Conservation (phyloP, 2,797 vertebrate species). For the Tadarida brasiliensis region DNA sequence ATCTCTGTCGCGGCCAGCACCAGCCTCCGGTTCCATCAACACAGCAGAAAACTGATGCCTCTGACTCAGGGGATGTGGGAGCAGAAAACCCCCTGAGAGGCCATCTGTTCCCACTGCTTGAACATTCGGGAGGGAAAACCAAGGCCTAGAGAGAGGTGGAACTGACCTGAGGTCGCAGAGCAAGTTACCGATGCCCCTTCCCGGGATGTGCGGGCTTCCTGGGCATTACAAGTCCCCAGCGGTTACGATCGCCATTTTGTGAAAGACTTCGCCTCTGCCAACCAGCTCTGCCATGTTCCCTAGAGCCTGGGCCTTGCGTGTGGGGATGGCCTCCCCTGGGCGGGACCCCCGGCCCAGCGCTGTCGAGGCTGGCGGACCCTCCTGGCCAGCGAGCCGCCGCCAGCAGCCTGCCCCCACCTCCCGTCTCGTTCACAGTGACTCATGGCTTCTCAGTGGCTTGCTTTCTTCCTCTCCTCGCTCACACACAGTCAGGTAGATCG, state of each 20-base stretch:
- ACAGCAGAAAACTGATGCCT: neutral
- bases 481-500: slow-evolving; percentile 84
- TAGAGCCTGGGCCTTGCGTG: neutral
- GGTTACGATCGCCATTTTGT: neutral
- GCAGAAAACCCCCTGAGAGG: neutral
- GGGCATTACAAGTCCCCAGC: neutral
- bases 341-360: neutral
- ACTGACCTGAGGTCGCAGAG: neutral
- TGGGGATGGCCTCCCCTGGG: neutral
- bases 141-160: neutral
- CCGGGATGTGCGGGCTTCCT: neutral
- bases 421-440: slow-evolving; percentile 80
- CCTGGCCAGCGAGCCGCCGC: slow-evolving; percentile 1
- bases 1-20: neutral
- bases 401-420: slow-evolving; percentile 64
- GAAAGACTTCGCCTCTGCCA: neutral
- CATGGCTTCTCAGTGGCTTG: slow-evolving; percentile 82
- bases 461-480: slow-evolving; percentile 77
- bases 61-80: neutral
- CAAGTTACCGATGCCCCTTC: neutral
- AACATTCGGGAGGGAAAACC: neutral
- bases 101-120: neutral
- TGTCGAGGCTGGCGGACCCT: neutral
- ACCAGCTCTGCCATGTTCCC: neutral
- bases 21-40: neutral